Base-by-base conservation (phyloP, 2,113 vertebrate species). In the Rhinopomastus cyanomelas region DNA sequence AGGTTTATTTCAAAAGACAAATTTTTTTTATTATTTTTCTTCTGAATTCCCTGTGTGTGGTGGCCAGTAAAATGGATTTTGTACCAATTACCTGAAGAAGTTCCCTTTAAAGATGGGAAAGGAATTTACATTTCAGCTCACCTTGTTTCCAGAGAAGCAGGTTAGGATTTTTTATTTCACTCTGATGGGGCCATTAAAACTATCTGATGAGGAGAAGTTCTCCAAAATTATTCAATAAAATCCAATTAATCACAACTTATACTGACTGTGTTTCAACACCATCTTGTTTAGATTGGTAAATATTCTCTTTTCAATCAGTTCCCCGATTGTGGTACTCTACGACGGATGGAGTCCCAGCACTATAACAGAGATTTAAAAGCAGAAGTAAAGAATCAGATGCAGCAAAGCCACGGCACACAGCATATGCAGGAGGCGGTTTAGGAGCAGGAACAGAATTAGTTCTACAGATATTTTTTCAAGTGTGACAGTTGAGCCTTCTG, bases 401-500 rank as follows among this genome's bases (percentile, higher is more conserved):
- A 95, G 86, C 72, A 88, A 93, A 93, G 72, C 88, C 82, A 65
- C 83, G 65, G 74, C 91, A 25, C 36, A 42, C 14, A 88, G 77
- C 77, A 93, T 85, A 93, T 89, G 89, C 87, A 93, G 74, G 76
- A 89, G 88, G 60, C 20, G 74, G 20, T 89, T 93, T 66, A 53
- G 56, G 85, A 95, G 87, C 87, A 81, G 81, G 94, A 82, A 75
- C 87, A 91, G 81, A 89, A 95, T 90, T 91, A 96, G 79, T 88
- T 88, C 53, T 32, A 93, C 84, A 85, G 94, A 93, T 95, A 83
- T 90, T 96, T 95, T 93, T 89, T 86, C 88, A 84, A 92, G 85
- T 90, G 92, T 96, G 90, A 94, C 93, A 94, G 94, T 93, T 89
- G 64, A 94, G 95, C 94, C 94, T 95, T 96, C 92, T 95, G 92